Conservation (phyloP, 2,113 vertebrate species). For the Eurypyga helias region DNA sequence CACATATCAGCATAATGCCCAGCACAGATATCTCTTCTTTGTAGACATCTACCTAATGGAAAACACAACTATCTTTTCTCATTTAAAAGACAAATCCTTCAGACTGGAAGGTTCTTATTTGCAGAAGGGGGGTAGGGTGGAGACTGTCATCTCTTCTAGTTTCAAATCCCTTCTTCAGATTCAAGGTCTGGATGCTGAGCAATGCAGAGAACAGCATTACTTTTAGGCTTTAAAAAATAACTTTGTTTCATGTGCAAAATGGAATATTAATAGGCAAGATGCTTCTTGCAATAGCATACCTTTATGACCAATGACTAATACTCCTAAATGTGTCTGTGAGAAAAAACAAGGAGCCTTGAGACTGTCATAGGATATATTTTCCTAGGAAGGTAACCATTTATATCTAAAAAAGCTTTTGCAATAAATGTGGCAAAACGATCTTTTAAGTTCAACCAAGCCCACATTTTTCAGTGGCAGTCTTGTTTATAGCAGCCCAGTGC, state of each 20-base stretch:
- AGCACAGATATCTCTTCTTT: not conserved
- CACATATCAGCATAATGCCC: not conserved
- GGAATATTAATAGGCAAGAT: not conserved
- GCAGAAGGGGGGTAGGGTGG: too few relatives aligned
- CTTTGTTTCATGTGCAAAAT: not conserved
- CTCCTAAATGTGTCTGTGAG: not conserved
- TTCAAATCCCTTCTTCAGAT: not conserved
- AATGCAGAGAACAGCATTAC: not conserved
- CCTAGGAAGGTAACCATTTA: not conserved
- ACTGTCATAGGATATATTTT: not conserved
- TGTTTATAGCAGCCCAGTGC: not conserved
- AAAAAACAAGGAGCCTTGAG: not conserved
- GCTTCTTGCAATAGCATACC: not conserved
- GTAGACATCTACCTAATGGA: not conserved
- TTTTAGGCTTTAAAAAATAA: not conserved
- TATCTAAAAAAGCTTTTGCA: not conserved
- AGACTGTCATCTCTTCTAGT: not conserved
- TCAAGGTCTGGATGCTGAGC: not conserved
- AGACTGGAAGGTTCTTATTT: not conserved
- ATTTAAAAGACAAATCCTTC: not conserved
- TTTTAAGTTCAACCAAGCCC: not conserved
- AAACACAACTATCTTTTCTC: not conserved
- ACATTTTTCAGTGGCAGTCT: not conserved
- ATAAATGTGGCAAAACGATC: not conserved
- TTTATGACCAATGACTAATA: not conserved